A percentile compares a stretch with the other conserved stretches of the same genome.
Evolutionary conservation across 2,888 invertebrate genomes (phyloP).

Genomic region (Perithous albicinctus): DNA sequence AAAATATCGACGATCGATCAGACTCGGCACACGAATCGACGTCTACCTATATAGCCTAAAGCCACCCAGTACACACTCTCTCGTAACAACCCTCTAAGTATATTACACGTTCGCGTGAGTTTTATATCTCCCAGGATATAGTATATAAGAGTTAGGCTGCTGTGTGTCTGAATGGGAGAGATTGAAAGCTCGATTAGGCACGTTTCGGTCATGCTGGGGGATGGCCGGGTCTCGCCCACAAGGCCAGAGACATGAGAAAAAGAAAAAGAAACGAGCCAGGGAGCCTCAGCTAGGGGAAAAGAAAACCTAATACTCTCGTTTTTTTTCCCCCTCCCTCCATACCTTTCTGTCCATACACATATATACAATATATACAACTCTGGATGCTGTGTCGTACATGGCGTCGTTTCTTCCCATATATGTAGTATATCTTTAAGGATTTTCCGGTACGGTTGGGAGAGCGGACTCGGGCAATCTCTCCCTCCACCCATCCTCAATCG

Average conservation of each 20-base stretch:
- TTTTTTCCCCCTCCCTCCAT: conserved; percentile 31
- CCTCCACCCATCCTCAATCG: conserved; percentile 6
- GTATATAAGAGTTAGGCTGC: conserved; percentile 17
- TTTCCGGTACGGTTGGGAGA: conserved; percentile 46
- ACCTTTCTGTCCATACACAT: conserved; percentile 18
- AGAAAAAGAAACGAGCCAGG: conserved; percentile 43
- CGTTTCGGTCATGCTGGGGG: conserved; percentile 37
- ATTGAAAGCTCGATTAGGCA: conserved; percentile 61
- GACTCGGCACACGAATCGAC: not conserved
- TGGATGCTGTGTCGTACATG: not conserved
- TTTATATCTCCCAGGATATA: not conserved
- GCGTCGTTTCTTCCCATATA: not conserved
- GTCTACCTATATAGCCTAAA: conserved; percentile 7
- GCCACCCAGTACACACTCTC: conserved; percentile 4
- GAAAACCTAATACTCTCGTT: conserved; percentile 40
- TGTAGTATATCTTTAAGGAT: conserved; percentile 56
- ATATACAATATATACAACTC: not conserved
- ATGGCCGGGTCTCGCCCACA: conserved; percentile 1
- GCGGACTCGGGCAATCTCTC: conserved; percentile 44
- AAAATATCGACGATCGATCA: not conserved
- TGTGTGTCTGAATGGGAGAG: conserved; percentile 43
- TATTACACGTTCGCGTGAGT: conserved; percentile 32
- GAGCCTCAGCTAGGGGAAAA: conserved; percentile 16
- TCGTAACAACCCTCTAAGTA: conserved; percentile 51
- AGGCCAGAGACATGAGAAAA: conserved; percentile 31